A percentile compares a stretch with the other conserved stretches of the same genome.
phyloP scores from a whole-genome alignment of 2,888 invertebrate genomes.

The Diarsia rubi region DNA sequence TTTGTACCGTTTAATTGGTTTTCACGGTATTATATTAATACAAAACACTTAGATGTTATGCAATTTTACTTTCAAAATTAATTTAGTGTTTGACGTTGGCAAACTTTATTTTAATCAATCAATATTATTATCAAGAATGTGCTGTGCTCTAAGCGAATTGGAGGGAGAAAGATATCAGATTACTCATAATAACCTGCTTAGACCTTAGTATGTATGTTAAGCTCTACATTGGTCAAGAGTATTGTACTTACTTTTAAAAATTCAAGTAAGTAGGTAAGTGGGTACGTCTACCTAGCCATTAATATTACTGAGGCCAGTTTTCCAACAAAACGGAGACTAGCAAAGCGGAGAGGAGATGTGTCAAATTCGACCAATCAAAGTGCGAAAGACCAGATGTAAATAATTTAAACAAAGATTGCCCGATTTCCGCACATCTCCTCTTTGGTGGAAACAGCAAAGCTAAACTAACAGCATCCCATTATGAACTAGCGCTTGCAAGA shows the following conservation, averaged over 20 bases:
- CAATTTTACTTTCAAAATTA: conserved; percentile 13
- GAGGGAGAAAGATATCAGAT: background rate
- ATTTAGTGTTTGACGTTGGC: conserved; percentile 12
- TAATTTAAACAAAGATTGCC: too few species aligned
- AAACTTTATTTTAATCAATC: background rate
- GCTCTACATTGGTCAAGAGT: background rate
- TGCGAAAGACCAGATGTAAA: too few species aligned
- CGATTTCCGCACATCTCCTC: too few species aligned
- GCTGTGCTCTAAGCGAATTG: background rate
- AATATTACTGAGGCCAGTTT: too few species aligned
- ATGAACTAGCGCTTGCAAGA: background rate
- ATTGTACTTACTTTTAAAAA: background rate
- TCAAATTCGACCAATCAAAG: too few species aligned
- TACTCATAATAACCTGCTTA: background rate
- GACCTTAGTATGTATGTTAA: background rate
- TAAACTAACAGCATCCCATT: too few species aligned
- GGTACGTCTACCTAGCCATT: too few species aligned
- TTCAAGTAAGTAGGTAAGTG: background rate
- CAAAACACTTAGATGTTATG: conserved; percentile 5
- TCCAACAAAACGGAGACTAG: too few species aligned
- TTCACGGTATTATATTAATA: conserved; percentile 43
- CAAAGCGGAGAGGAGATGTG: too few species aligned
- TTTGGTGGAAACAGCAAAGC: too few species aligned
- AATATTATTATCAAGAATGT: background rate
- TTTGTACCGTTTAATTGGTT: conserved; percentile 56